Conservation (phyloP, 2,888 invertebrate genomes). For the Eupithecia abbreviata region DNA sequence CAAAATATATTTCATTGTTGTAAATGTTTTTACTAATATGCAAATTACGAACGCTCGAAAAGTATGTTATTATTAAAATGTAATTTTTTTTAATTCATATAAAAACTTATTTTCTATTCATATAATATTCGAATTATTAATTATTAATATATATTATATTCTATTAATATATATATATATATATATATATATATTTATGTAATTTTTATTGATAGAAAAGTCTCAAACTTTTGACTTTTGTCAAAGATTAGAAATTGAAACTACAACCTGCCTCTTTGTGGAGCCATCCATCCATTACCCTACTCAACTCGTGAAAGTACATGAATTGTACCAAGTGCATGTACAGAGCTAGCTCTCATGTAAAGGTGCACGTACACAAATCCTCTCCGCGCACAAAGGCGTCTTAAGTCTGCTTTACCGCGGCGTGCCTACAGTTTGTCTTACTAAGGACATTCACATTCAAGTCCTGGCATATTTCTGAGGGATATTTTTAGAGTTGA, state of each 20-base stretch:
- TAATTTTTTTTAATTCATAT: no score
- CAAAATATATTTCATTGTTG: not conserved
- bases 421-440: conserved; percentile 27
- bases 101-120: no score
- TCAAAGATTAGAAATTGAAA: no score
- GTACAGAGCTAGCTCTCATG: not conserved
- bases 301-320: not conserved
- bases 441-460: conserved; percentile 21
- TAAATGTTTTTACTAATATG: not conserved
- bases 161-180: no score
- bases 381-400: conserved; percentile 41
- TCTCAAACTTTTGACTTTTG: no score
- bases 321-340: not conserved
- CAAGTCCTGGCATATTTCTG: not conserved
- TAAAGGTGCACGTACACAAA: conserved; percentile 33
- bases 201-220: no score
- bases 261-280: no score
- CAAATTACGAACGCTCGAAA: not conserved
- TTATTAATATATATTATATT: no score
- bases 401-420: conserved; percentile 32
- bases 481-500: conserved; percentile 5
- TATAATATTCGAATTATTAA: no score
- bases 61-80: no score
- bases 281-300: no score
- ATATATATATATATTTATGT: no score